Base-by-base conservation (phyloP, 2,888 invertebrate genomes). In the Nebria brevicollis region DNA sequence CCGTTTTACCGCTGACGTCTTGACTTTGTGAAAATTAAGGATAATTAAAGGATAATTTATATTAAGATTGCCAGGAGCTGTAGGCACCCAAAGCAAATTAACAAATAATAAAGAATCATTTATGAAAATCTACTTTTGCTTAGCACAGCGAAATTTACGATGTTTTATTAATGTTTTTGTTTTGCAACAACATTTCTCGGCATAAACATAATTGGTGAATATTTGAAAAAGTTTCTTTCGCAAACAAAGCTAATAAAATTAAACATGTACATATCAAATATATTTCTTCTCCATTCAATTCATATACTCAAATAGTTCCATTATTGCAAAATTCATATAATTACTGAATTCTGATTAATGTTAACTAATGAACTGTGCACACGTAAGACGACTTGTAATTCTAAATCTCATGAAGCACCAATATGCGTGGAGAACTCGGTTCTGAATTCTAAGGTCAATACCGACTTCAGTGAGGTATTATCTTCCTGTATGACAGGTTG, bases 1-100 rank as follows among this genome's bases (percentile, higher is more conserved):
- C 70, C 70, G 70, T 70, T 70, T 70, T 70, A 78, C 42, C 42
- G 78, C 78, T 78, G 78, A 78, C 78, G 78, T 78, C 65, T 73
- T 70, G 70, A 70, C 70, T 70, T 70, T 70, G 34, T 15, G 64
- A 65, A 78, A 78, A 78, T 78, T 78, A 65, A 78, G 20, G 42
- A 41, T 72, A 72, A 77, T 77, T 66, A 66, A 15, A 66, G 66
- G 20, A 25, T 70, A 70, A 70, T 70, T 70, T 70, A 70, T 34
- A 70, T 54, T 54, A 54, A 54, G 54, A 54, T 54, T 54, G 54
- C 7, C 54, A 7, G 7, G 11, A 13, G 54, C 54, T 8, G 54
- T 54, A 54, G 11, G 54, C 11, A 54, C 8, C 54, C 54, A 54
- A 8, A 11, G 54, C 54, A 13, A 8, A 54, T 54, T 54, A 8